Evolutionary conservation across 2,888 invertebrate genomes (phyloP).

Genomic region (Andrena haemorrhoa): DNA sequence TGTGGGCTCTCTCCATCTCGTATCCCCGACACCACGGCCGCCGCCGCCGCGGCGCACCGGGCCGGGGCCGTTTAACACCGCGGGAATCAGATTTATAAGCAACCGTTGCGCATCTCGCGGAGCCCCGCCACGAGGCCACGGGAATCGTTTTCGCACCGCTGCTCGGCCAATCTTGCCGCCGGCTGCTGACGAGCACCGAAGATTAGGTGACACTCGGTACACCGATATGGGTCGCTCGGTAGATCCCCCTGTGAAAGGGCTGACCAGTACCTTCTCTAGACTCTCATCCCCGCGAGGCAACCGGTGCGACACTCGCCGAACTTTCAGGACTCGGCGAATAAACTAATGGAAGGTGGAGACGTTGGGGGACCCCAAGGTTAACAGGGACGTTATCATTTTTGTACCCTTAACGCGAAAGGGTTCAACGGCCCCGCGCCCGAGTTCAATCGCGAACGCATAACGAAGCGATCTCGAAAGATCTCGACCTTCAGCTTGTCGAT

Average conservation of each 20-base stretch:
- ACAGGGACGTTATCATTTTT: not conserved
- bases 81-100: conserved; percentile 48
- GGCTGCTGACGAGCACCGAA: not conserved
- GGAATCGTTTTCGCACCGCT: conserved; percentile 20
- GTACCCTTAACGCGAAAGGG: not conserved
- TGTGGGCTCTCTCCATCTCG: not conserved
- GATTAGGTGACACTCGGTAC: not conserved
- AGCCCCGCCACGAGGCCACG: not conserved
- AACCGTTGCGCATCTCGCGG: conserved; percentile 34
- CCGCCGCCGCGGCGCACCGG: not conserved
- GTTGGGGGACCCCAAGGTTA: not conserved
- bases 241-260: no score
- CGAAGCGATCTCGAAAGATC: conserved; percentile 19
- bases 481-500: conserved; percentile 32
- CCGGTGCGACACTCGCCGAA: not conserved
- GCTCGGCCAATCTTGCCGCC: not conserved
- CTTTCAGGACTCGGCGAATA: not conserved
- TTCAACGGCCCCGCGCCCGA: conserved; percentile 12
- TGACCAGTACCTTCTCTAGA: not conserved
- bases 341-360: not conserved
- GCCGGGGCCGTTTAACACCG: conserved; percentile 38
- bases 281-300: not conserved
- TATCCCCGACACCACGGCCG: not conserved
- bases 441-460: conserved; percentile 2
- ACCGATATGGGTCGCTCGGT: no score